Evolutionary conservation across 2,888 invertebrate species (phyloP), one percentile per base, ranked within the genome.

Genomic region (Eristalinus aeneus): DNA sequence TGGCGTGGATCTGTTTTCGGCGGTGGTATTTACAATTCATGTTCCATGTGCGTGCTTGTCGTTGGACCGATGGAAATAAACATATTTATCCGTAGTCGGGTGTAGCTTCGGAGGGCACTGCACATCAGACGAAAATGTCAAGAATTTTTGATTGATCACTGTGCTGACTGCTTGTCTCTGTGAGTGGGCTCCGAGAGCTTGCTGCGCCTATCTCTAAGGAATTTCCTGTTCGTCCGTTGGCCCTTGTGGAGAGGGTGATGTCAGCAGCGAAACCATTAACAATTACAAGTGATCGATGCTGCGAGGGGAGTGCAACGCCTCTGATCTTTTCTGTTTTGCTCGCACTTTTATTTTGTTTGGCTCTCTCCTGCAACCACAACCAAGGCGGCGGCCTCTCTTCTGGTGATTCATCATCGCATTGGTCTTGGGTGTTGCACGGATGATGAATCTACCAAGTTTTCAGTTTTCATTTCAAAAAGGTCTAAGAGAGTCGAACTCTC

Each of bases 81-180:
- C 86, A 86, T 78, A 86, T 86, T 86, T 82, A 61, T 78, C 77
- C 77, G 74, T 65, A 81, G 65, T 74, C 67, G 53, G n/a, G n/a
- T n/a, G n/a, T n/a, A n/a, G n/a, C n/a, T 23, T 34, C 39, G 32
- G 22, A 23, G 22, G 8, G 68, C 22, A 71, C 20, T 46, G 46
- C 64, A 68, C 36, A 68, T 36, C 77, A 61, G 67, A 78, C 74
- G 34, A 65, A 82, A 78, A 82, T 87, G 87, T 87, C 84, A 84
- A 76, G 87, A 79, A 79, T 83, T 87, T 87, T 83, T 87, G 87
- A 87, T 87, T 87, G 87, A 87, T 87, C 83, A 79, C 87, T 83
- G 64, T 75, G 76, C 82, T 78, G 82, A 77, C 86, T 82, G 61
- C 36, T 53, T 61, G 46, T 58, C 71, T 39, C 69, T 32, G 22